phyloP scores from a whole-genome alignment of 2,797 vertebrate species.

The Columba guinea region DNA sequence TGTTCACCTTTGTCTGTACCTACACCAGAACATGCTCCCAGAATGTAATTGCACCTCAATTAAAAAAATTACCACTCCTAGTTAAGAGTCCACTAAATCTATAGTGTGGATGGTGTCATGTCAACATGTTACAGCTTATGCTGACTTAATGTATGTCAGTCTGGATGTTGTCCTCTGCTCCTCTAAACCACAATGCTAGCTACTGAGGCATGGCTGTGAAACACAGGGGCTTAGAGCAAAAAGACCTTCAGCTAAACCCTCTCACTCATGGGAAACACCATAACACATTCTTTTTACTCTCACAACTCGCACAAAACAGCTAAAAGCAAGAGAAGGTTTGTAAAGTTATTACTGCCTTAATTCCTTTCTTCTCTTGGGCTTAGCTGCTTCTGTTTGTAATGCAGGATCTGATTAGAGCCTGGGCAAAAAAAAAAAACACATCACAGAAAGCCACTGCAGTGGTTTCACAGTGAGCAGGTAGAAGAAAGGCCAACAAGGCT shows the following conservation, averaged over 20 bases:
- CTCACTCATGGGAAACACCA: neutral
- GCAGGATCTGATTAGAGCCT: neutral
- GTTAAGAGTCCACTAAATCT: neutral
- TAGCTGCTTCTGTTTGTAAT: neutral
- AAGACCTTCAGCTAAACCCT: neutral
- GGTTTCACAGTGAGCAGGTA: neutral
- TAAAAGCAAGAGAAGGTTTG: neutral
- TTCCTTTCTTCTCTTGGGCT: neutral
- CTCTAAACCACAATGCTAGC: neutral
- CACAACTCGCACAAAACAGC: neutral
- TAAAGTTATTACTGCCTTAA: neutral
- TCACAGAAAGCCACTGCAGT: neutral
- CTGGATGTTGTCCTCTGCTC: neutral
- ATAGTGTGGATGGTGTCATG: neutral
- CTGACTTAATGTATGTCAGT: neutral
- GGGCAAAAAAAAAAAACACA: neutral
- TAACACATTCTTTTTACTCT: neutral
- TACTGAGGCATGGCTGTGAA: neutral
- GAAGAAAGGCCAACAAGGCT: neutral
- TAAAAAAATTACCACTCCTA: neutral
- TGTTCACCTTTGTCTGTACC: neutral
- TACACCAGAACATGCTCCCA: neutral
- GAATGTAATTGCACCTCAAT: neutral
- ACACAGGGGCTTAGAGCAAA: rapidly evolving
- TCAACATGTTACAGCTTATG: neutral